phyloP scores from a whole-genome alignment of 2,888 invertebrate genomes.

The Drosophila meridionalis region DNA sequence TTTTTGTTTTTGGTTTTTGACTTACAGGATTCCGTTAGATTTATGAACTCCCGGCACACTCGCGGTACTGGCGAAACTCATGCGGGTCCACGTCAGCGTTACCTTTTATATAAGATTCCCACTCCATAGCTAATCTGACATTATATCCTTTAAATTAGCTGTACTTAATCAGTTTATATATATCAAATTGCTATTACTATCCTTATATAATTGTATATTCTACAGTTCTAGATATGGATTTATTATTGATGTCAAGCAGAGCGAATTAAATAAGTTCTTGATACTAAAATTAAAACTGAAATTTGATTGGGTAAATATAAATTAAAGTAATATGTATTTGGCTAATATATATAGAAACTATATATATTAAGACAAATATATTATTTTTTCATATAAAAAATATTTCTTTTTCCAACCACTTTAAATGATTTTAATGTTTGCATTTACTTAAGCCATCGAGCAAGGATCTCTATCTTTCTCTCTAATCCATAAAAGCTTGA shows the following conservation, averaged over 20 bases:
- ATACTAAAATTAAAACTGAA: too few relatives aligned
- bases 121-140: background rate
- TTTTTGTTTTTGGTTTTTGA: fast-evolving
- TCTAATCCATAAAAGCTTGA: too few relatives aligned
- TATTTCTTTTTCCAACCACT: too few relatives aligned
- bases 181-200: background rate
- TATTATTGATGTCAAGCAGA: background rate
- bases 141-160: background rate
- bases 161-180: background rate
- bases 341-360: too few relatives aligned
- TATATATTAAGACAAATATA: too few relatives aligned
- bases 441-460: too few relatives aligned
- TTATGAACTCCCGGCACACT: background rate
- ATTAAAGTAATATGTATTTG: too few relatives aligned
- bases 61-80: conserved; percentile 1
- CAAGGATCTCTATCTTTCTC: too few relatives aligned
- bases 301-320: too few relatives aligned
- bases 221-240: background rate
- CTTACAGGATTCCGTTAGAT: background rate
- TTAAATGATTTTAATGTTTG: too few relatives aligned
- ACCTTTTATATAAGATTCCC: background rate
- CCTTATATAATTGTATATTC: background rate
- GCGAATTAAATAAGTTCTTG: background rate
- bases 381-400: too few relatives aligned
- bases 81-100: background rate